These are phyloP conservation scores for Amiota mariae DNA, from an alignment of 2,888 invertebrate species.

Conservation along the genomic window DNA sequence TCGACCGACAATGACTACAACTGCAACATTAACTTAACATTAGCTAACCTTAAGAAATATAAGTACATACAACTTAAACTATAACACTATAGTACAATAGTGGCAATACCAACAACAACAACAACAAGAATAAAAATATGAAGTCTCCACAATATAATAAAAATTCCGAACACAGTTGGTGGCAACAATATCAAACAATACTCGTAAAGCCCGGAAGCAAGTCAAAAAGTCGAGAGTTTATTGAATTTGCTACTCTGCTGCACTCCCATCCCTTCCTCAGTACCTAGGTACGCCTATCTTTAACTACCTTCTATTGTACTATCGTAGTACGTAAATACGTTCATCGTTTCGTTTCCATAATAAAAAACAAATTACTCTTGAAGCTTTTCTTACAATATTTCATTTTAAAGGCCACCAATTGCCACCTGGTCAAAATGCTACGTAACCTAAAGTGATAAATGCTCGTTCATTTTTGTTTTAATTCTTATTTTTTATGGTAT, in stretches of 20 bases:
- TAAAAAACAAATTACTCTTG: background rate
- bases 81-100: conserved; percentile 26
- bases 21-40: conserved; percentile 28
- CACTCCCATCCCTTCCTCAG: background rate
- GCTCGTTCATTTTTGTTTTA: background rate
- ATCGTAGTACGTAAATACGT: background rate
- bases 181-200: conserved; percentile 49
- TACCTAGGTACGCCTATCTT: background rate
- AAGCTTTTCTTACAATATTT: background rate
- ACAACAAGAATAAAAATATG: no score
- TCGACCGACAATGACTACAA: conserved; percentile 65
- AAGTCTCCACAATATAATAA: conserved; percentile 55
- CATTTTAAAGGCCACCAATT: conserved; percentile 54
- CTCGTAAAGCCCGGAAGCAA: conserved; percentile 55
- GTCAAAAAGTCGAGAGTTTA: conserved; percentile 50
- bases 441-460: background rate
- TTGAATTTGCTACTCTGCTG: conserved; percentile 51
- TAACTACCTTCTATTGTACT: background rate
- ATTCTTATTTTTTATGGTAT: background rate
- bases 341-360: background rate
- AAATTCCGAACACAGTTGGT: conserved; percentile 64
- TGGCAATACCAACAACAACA: background rate
- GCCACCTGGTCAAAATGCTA: conserved; percentile 55
- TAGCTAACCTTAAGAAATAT: no score
- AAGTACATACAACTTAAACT: conserved; percentile 9